These are phyloP conservation scores for Denticeps clupeoides DNA, from an alignment of 2,797 vertebrate genomes.

Conservation along the genomic window DNA sequence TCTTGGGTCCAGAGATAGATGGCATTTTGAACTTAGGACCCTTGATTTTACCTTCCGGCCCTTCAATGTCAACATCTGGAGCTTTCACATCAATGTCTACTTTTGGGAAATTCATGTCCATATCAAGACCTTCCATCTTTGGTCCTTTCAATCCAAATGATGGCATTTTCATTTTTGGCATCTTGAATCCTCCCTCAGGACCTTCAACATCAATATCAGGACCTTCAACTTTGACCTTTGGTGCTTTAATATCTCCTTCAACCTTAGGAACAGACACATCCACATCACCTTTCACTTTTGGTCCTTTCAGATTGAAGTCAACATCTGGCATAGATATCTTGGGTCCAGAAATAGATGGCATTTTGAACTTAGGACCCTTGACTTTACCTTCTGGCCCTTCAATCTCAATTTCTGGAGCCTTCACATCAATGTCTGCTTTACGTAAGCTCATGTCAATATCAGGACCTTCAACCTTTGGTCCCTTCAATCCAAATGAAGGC, in stretches of 20 bases:
- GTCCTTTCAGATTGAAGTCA: constrained; percentile 19
- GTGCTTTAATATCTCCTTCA: constrained; percentile 11
- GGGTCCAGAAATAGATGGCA: background rate
- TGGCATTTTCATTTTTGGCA: constrained; percentile 35
- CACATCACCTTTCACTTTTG: constrained; percentile 18
- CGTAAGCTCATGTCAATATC: no score
- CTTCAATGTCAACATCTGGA: constrained; percentile 11
- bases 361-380: background rate
- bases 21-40: constrained; percentile 1
- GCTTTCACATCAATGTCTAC: constrained; percentile 1
- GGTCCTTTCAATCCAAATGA: constrained; percentile 17
- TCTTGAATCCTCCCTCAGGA: constrained; percentile 8
- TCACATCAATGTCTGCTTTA: no score
- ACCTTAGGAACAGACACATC: constrained; percentile 21
- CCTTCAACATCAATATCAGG: constrained; percentile 17
- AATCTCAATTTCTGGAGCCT: background rate
- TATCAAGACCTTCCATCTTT: constrained; percentile 9
- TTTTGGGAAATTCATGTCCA: constrained; percentile 18
- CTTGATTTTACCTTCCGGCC: background rate
- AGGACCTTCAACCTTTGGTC: background rate
- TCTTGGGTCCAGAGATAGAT: constrained; percentile 4
- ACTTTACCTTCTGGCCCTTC: background rate
- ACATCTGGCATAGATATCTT: constrained; percentile 18
- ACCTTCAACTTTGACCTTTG: background rate
- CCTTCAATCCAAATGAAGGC: background rate